Evolutionary conservation across 2,113 vertebrate species (phyloP).

Genomic region (Salminus brasiliensis): DNA sequence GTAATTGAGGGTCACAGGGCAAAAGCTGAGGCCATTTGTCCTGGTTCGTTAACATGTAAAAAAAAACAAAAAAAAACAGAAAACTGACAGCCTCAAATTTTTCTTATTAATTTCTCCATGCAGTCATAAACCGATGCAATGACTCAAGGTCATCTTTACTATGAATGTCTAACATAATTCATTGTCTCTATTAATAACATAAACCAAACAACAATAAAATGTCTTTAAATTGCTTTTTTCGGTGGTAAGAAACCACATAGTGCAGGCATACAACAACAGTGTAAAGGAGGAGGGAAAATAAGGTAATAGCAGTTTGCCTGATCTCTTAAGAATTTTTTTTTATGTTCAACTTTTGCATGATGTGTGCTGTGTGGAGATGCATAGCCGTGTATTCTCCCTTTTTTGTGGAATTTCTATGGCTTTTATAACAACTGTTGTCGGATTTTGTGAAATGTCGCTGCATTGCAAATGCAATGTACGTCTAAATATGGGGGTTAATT

Average conservation of each 20-base stretch:
- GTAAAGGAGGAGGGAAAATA: not conserved
- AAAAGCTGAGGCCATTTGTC: conserved; percentile 1
- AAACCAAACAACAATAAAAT: not conserved
- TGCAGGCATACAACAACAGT: not conserved
- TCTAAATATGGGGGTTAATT: not conserved
- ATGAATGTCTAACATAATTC: conserved; percentile 30
- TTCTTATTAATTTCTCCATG: conserved; percentile 21
- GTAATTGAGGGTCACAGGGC: not conserved
- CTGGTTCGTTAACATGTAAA: conserved; percentile 55
- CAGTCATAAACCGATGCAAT: not conserved
- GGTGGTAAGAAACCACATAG: not conserved
- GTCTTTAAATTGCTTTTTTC: not conserved
- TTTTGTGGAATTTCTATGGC: not conserved
- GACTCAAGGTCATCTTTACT: conserved; percentile 16
- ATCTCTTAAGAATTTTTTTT: conserved; percentile 3
- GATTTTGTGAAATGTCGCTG: not conserved
- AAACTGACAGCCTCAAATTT: conserved; percentile 52
- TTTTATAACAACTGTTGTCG: conserved; percentile 12
- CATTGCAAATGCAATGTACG: not conserved
- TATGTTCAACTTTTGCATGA: conserved; percentile 54
- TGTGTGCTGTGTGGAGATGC: conserved; percentile 33
- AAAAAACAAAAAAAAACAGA: conserved; percentile 50
- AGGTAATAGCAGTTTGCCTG: not conserved
- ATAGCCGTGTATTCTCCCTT: not conserved
- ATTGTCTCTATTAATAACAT: not conserved